phyloP scores from a whole-genome alignment of 2,113 vertebrate species.

The Malurus elegans region DNA sequence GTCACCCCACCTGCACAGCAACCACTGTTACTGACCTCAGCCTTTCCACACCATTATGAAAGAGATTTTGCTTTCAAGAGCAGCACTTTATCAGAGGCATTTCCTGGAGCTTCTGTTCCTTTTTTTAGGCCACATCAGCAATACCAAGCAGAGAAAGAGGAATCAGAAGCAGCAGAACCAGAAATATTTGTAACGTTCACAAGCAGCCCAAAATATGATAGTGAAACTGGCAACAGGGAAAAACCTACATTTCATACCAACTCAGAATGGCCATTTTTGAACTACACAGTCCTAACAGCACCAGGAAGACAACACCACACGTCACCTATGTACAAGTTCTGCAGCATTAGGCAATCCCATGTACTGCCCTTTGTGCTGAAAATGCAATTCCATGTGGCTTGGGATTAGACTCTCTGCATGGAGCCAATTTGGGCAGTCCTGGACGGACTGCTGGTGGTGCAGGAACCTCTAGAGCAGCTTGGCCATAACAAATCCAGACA shows the following conservation, averaged over 20 bases:
- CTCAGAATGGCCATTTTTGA: not conserved
- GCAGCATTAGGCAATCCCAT: not conserved
- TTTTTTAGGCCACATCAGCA: slow-evolving; percentile 1
- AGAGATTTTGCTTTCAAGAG: not conserved
- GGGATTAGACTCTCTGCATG: not conserved
- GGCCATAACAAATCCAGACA: not conserved
- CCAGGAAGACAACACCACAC: accelerated
- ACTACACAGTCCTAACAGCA: not conserved
- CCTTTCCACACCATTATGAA: not conserved
- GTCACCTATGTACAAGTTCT: not conserved
- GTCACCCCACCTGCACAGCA: not conserved
- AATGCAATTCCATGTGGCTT: not conserved
- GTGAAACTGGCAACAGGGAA: not conserved
- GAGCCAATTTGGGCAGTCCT: not conserved
- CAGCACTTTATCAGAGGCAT: not conserved
- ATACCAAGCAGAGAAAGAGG: slow-evolving; percentile 13
- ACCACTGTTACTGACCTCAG: not conserved
- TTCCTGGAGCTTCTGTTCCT: slow-evolving; percentile 32
- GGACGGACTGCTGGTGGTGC: not conserved
- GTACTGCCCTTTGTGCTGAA: not conserved
- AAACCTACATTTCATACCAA: not conserved
- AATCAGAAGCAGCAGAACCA: slow-evolving; percentile 23
- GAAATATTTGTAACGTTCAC: not conserved
- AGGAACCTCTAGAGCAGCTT: not conserved
- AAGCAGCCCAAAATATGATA: not conserved